phyloP scores from a whole-genome alignment of 2,797 vertebrate species.

The Cryptoprocta ferox region DNA sequence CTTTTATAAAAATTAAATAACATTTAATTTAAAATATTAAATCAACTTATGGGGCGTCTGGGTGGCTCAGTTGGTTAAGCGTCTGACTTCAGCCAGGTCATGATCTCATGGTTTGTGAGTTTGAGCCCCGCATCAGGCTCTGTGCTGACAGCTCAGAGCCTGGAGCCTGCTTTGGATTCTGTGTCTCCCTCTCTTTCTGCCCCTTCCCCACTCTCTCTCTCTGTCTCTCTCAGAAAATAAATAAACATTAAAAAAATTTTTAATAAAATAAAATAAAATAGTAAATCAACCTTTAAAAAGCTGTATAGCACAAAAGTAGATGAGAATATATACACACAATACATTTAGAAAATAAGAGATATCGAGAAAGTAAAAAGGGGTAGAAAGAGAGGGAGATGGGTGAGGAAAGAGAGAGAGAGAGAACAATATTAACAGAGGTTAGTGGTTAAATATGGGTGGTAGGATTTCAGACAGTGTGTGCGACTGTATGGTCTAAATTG shows the following conservation, averaged over 20 bases:
- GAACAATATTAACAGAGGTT: neutral
- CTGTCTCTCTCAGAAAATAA: no score
- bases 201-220: no score
- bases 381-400: neutral
- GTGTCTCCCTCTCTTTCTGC: no score
- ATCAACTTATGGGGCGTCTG: no score
- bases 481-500: neutral
- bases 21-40: neutral
- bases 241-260: no score
- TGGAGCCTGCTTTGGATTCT: no score
- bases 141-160: no score
- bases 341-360: neutral
- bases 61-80: no score
- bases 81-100: no score
- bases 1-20: constrained; percentile 13
- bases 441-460: neutral
- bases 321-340: neutral
- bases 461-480: neutral
- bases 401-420: neutral
- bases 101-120: no score
- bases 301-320: neutral
- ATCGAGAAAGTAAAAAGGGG: neutral
- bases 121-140: no score
- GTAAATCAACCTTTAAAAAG: neutral
- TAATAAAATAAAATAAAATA: neutral